phyloP scores from a whole-genome alignment of 2,113 vertebrate species.

The Thunnus thynnus region DNA sequence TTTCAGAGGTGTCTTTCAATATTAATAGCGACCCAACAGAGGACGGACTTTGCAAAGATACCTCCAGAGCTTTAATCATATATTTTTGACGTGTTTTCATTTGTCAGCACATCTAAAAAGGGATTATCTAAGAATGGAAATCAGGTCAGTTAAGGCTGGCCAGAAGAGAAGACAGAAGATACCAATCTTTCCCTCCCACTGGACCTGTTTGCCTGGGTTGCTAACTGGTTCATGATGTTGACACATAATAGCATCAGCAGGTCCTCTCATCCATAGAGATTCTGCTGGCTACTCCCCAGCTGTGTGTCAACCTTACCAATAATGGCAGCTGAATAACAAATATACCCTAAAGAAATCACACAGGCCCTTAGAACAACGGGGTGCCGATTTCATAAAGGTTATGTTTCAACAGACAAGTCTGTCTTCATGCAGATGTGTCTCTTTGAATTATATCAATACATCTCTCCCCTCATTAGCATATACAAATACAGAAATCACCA shows the following conservation, averaged over 20 bases:
- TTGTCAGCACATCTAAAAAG: conserved; percentile 61
- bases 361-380: conserved; percentile 36
- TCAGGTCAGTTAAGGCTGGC: conserved; percentile 23
- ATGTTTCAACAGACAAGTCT: not conserved
- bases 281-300: conserved; percentile 59
- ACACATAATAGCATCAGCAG: conserved; percentile 49
- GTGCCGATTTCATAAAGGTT: conserved; percentile 64
- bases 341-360: conserved; percentile 62
- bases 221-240: conserved; percentile 43
- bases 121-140: conserved; percentile 57
- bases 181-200: conserved; percentile 14
- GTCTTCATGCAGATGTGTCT: not conserved
- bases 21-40: conserved; percentile 39
- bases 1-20: conserved; percentile 22
- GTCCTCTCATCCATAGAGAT: conserved; percentile 47
- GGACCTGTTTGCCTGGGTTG: conserved; percentile 2
- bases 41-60: not conserved
- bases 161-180: conserved; percentile 31
- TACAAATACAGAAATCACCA: not conserved
- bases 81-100: conserved; percentile 30
- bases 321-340: conserved; percentile 75
- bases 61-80: conserved; percentile 28
- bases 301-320: conserved; percentile 70
- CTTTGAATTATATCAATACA: conserved; percentile 2
- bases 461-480: not conserved